Base-by-base conservation (phyloP, 2,888 invertebrate genomes). In the Atrina japonica region DNA sequence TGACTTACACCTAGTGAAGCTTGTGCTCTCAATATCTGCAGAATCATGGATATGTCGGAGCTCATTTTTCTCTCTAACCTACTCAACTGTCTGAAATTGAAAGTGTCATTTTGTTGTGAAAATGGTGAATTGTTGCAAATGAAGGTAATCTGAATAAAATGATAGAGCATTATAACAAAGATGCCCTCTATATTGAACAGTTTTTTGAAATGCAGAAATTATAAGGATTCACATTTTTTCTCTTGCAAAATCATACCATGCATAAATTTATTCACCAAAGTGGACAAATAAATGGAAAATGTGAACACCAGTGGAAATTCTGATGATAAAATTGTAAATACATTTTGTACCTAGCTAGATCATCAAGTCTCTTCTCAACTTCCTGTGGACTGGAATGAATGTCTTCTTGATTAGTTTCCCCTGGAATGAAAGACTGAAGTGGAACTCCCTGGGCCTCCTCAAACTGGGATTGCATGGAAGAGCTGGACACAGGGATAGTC, bases 1-100 rank as follows among this genome's bases (percentile, higher is more conserved):
- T 27, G 43, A 2, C 40, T 43, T 18, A 65, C 67, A 14, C 25
- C 30, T n/a, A n/a, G n/a, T n/a, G n/a, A n/a, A n/a, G n/a, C n/a
- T 27, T 87, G 88, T 14, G 79, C 75, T 61, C 79, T 80, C 21
- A 90, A 82, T 18, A 90, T 84, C 23, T 85, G 80, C 41, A 90
- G 82, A 30, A 90, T 90, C 78, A 87, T 84, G 5, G 88, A 78
- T 30, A 90, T 88, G 70, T 90, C 90, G 9, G 86, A 83, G 50
- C 85, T 85, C 85, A 90, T 86, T 77, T 89, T 90, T 35, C 86
- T 75, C 75, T 90, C 90, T 65, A 90, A 76, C 14, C 87, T 75
- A 7, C 84, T 85, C 56, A 90, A 77, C 74, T 90, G 89, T 61
- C 88, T 88, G 83, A 29, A 18, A 21, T 27, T 14, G n/a, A n/a